Conservation (phyloP, 2,888 invertebrate species). For the Drosophila differens region DNA sequence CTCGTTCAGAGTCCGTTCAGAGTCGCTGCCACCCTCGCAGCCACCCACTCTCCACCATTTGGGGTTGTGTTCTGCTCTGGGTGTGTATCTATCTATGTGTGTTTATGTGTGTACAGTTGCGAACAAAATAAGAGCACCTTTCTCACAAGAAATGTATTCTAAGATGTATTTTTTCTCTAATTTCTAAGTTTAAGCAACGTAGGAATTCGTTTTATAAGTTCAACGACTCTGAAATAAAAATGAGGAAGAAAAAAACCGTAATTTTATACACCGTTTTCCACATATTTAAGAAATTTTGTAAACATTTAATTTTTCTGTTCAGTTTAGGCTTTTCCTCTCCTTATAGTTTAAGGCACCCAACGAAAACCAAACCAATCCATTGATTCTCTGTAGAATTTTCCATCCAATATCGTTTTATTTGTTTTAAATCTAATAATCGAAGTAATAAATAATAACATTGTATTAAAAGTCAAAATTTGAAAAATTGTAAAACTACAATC, state of each 20-base stretch:
- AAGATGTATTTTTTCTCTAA: neutral
- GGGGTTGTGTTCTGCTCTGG: conserved; percentile 38
- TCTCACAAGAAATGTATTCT: neutral
- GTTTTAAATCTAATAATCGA: neutral
- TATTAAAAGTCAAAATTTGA: neutral
- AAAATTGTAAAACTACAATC: neutral
- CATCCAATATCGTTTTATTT: neutral
- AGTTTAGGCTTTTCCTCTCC: neutral
- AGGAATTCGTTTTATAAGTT: neutral
- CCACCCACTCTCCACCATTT: neutral
- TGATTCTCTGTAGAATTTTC: neutral
- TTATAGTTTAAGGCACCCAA: neutral
- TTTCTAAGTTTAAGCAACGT: neutral
- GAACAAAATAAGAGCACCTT: neutral
- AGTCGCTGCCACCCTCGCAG: neutral
- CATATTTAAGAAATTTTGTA: accelerated
- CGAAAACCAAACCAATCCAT: neutral
- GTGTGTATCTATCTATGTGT: conserved; percentile 19
- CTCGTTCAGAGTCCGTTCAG: conserved; percentile 2
- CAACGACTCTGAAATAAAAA: neutral
- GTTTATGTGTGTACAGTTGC: conserved; percentile 19
- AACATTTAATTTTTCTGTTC: neutral
- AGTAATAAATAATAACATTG: neutral
- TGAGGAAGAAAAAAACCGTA: neutral
- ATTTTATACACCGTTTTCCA: too few relatives aligned